These are phyloP conservation scores for Cynopterus brachyotis DNA, from an alignment of 2,113 vertebrate genomes.

Conservation along the genomic window DNA sequence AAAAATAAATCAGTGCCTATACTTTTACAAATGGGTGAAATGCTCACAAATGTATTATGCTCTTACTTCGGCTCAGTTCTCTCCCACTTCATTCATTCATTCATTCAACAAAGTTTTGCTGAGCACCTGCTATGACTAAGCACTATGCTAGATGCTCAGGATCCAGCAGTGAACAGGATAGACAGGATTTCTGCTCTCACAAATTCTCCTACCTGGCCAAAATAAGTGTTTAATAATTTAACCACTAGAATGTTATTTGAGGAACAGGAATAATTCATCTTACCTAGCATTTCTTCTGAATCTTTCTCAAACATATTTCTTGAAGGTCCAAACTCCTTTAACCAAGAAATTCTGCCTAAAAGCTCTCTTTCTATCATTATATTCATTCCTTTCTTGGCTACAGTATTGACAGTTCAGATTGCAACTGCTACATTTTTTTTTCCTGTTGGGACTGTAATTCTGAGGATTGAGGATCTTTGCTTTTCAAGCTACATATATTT, in stretches of 20 bases:
- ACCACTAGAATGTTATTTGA: background rate
- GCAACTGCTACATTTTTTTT: slow-evolving; percentile 34
- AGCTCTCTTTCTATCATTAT: background rate
- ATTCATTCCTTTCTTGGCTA: slow-evolving; percentile 28
- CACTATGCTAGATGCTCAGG: background rate
- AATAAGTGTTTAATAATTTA: slow-evolving; percentile 27
- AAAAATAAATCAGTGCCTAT: slow-evolving; percentile 41
- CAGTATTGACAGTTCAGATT: slow-evolving; percentile 56
- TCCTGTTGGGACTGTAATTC: slow-evolving; percentile 12
- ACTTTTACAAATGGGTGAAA: background rate
- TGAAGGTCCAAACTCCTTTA: background rate
- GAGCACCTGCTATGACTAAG: background rate
- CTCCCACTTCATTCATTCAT: background rate
- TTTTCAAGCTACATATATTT: slow-evolving; percentile 66
- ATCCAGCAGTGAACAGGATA: background rate
- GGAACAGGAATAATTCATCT: slow-evolving; percentile 50
- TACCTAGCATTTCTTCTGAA: slow-evolving; percentile 43
- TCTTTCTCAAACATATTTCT: slow-evolving; percentile 54
- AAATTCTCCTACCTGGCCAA: background rate
- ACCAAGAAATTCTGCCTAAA: slow-evolving; percentile 19
- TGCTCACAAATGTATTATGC: background rate
- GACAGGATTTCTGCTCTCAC: background rate
- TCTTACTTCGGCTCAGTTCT: background rate
- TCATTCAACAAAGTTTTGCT: background rate
- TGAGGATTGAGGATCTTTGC: slow-evolving; percentile 48